A percentile compares a stretch with the other conserved stretches of the same genome.
Conservation (phyloP, 2,888 invertebrate species). For the Meloe dianella region DNA sequence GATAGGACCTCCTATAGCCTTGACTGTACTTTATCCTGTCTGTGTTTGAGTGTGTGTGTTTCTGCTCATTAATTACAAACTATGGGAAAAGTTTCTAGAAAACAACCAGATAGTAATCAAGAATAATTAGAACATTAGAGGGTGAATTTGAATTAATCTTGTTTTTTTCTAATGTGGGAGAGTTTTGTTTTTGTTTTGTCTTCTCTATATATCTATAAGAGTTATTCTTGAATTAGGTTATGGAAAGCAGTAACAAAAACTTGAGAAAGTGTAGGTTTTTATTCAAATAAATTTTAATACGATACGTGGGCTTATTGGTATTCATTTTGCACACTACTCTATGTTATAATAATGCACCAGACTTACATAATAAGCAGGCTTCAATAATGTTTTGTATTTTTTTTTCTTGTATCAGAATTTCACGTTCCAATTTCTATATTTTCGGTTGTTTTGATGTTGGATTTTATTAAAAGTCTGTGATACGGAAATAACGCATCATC, state of each 20-base stretch:
- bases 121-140: neutral
- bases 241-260: neutral
- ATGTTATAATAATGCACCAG: constrained; percentile 4
- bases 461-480: neutral
- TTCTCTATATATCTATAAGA: neutral
- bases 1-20: constrained; percentile 29
- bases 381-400: neutral
- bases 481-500: constrained; percentile 6
- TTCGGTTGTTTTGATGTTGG: neutral
- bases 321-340: constrained; percentile 13
- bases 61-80: constrained; percentile 25
- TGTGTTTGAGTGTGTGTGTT: too few relatives aligned
- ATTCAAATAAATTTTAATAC: neutral
- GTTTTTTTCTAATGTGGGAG: constrained; percentile 1
- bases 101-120: neutral
- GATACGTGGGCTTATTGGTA: constrained; percentile 9
- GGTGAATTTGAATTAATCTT: constrained; percentile 2
- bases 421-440: neutral
- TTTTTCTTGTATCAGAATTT: neutral
- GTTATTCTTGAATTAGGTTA: neutral
- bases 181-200: neutral
- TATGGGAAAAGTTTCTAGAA: constrained; percentile 27
- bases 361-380: neutral
- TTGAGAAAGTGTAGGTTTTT: constrained; percentile 3
- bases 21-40: constrained; percentile 21